phyloP scores from a whole-genome alignment of 2,797 vertebrate species.

The Molothrus aeneus region DNA sequence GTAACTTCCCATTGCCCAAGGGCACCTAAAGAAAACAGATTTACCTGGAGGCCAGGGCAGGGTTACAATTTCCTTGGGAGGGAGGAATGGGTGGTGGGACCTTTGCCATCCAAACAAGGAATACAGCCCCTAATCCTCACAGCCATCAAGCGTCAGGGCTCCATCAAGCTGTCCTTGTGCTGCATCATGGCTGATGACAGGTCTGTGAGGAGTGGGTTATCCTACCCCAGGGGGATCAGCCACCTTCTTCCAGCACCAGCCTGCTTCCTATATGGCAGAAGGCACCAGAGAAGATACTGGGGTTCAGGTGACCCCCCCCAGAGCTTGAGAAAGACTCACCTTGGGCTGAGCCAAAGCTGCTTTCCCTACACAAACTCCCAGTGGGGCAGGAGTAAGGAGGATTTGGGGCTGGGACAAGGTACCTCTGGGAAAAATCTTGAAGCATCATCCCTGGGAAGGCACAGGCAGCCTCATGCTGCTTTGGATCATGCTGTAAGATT shows the following conservation, averaged over 20 bases:
- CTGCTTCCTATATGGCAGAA: not conserved
- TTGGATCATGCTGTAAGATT: not conserved
- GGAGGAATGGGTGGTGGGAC: not conserved
- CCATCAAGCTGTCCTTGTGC: not conserved
- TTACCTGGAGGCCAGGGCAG: not conserved
- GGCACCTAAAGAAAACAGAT: not conserved
- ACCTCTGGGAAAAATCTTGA: not conserved
- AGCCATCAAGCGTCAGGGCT: not conserved
- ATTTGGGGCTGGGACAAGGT: not conserved
- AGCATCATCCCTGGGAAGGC: not conserved
- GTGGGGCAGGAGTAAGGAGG: not conserved
- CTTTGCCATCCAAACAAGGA: not conserved
- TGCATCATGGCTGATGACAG: not conserved
- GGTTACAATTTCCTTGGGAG: not conserved
- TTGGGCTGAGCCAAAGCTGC: not conserved
- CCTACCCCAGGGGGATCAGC: not conserved
- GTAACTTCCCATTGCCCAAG: slow-evolving; percentile 47
- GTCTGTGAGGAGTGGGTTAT: not conserved
- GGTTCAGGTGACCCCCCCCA: not conserved
- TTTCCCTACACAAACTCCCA: not conserved
- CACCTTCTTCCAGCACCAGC: not conserved
- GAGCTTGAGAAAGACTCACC: not conserved
- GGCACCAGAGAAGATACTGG: not conserved
- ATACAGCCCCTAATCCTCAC: not conserved
- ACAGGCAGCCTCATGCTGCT: not conserved